Conservation (phyloP, 2,797 vertebrate species). For the Galaxias olidus region DNA sequence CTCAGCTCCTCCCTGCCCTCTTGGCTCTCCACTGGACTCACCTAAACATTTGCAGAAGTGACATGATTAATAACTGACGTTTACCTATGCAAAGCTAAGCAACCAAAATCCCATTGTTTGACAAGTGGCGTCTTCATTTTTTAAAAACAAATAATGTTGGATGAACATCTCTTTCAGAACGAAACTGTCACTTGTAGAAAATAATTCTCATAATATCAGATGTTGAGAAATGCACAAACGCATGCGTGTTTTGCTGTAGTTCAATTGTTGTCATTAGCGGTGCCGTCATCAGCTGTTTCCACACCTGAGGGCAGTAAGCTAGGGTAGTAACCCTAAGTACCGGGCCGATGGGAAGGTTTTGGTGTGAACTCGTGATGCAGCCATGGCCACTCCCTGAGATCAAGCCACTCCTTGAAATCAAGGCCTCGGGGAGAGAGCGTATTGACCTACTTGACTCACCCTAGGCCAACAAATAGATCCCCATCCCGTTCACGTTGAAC, state of each 20-base stretch:
- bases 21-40: conserved; percentile 49
- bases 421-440: conserved; percentile 57
- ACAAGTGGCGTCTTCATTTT: too few relatives aligned
- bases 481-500: conserved; percentile 55
- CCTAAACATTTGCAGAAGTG: neutral
- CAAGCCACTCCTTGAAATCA: conserved; percentile 38
- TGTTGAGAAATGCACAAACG: too few relatives aligned
- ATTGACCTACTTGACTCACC: conserved; percentile 68
- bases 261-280: too few relatives aligned
- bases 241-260: too few relatives aligned
- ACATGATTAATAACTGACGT: too few relatives aligned
- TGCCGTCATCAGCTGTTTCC: conserved; percentile 34
- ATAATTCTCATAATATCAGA: too few relatives aligned
- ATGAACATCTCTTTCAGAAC: too few relatives aligned
- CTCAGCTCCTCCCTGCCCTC: conserved; percentile 79
- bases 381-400: conserved; percentile 64
- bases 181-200: too few relatives aligned
- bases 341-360: conserved; percentile 50
- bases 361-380: conserved; percentile 49
- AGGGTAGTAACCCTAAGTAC: conserved; percentile 38
- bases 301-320: conserved; percentile 55
- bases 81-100: too few relatives aligned
- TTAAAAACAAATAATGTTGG: too few relatives aligned
- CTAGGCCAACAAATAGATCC: conserved; percentile 34
- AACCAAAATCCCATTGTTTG: too few relatives aligned